phyloP scores from a whole-genome alignment of 2,113 vertebrate species.

The Pica pica region DNA sequence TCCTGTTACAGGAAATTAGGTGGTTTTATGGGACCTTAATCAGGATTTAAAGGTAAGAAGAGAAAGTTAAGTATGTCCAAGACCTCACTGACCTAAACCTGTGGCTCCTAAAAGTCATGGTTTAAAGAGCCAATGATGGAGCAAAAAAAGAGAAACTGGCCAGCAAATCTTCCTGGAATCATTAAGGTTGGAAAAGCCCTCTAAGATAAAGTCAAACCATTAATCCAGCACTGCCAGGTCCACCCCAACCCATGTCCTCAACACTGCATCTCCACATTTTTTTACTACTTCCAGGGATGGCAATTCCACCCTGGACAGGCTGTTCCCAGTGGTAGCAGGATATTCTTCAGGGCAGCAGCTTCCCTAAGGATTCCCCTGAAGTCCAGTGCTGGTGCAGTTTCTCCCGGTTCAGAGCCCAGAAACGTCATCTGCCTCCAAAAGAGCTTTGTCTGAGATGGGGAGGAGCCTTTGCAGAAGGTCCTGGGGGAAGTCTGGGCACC shows the following conservation, averaged over 20 bases:
- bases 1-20: background rate
- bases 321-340: background rate
- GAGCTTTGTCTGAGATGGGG: background rate
- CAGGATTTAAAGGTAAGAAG: background rate
- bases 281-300: background rate
- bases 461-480: background rate
- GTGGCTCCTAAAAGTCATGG: background rate
- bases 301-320: background rate
- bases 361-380: background rate
- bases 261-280: background rate
- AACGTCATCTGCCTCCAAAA: background rate
- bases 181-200: background rate
- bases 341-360: no score
- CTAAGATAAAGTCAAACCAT: background rate
- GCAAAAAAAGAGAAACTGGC: background rate
- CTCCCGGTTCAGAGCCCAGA: background rate
- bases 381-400: background rate
- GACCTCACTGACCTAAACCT: background rate
- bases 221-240: background rate
- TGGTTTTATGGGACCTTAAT: background rate
- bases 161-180: background rate
- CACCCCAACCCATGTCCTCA: background rate
- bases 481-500: background rate
- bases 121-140: background rate
- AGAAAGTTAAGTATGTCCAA: background rate